Evolutionary conservation across 2,797 vertebrate species (phyloP).

Genomic region (Anisognathus igniventris): DNA sequence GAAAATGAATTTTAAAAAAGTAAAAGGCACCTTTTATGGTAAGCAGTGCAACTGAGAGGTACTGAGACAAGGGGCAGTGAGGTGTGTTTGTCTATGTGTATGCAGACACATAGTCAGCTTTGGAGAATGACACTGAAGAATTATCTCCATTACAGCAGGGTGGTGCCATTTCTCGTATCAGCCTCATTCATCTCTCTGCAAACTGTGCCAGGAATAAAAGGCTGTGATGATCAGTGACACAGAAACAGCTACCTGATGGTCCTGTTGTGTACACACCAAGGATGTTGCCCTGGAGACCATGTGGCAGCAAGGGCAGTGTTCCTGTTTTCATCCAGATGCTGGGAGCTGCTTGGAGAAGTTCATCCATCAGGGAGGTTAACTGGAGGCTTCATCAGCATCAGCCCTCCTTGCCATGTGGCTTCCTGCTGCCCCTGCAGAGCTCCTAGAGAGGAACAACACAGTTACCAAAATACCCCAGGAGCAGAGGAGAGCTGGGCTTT

Average conservation of each 20-base stretch:
- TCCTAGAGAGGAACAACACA: neutral
- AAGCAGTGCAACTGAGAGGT: neutral
- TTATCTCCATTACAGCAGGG: slow-evolving; percentile 12
- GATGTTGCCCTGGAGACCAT: slow-evolving; percentile 29
- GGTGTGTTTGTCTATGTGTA: neutral
- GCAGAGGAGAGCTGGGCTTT: neutral
- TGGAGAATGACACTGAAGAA: slow-evolving; percentile 28
- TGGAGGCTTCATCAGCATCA: neutral
- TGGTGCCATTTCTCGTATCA: slow-evolving; percentile 55
- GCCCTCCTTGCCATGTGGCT: accelerated
- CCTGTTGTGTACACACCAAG: slow-evolving; percentile 27
- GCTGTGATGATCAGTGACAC: slow-evolving; percentile 7
- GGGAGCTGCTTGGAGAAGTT: neutral
- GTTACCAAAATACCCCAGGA: neutral
- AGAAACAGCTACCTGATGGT: slow-evolving; percentile 43
- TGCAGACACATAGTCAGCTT: neutral
- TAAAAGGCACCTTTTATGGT: neutral
- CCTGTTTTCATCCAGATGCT: neutral
- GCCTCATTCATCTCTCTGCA: slow-evolving; percentile 29
- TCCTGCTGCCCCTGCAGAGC: neutral
- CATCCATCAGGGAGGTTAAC: neutral
- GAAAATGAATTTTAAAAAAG: neutral
- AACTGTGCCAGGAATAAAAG: slow-evolving; percentile 36
- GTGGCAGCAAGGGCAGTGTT: neutral
- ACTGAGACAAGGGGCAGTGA: neutral